phyloP scores from a whole-genome alignment of 2,797 vertebrate species.

The Cossypha polioptera region DNA sequence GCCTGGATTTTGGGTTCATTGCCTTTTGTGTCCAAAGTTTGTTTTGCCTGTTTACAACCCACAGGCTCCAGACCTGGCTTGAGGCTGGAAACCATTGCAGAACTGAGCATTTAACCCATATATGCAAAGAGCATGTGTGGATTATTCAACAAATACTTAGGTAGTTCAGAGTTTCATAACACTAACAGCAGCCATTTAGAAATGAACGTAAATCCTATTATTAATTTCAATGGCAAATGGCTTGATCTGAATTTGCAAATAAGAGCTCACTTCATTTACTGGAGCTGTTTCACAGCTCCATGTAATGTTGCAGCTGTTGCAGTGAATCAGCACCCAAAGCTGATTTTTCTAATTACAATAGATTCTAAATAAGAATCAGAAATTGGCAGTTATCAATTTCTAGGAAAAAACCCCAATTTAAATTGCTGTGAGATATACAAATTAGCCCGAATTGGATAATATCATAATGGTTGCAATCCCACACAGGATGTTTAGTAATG shows the following conservation, averaged over 20 bases:
- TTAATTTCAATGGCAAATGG: background rate
- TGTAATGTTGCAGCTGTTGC: constrained; percentile 1
- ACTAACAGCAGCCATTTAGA: background rate
- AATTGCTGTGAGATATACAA: background rate
- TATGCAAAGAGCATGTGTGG: background rate
- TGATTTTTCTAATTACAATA: background rate
- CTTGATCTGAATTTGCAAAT: constrained; percentile 12
- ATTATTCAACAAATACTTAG: background rate
- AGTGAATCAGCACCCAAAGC: background rate
- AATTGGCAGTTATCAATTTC: background rate
- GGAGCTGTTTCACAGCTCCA: background rate
- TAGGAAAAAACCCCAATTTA: background rate
- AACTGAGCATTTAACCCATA: background rate
- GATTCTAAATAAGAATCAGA: background rate
- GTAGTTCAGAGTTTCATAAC: background rate
- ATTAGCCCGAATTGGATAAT: background rate
- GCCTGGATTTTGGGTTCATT: background rate
- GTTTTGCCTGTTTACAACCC: background rate
- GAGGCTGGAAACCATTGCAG: background rate
- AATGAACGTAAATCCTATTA: background rate
- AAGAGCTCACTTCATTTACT: background rate
- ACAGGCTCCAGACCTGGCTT: background rate
- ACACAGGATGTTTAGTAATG: background rate
- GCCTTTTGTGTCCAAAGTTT: background rate
- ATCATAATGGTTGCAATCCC: background rate